These are phyloP conservation scores for Hypsopygia costalis DNA, from an alignment of 2,888 invertebrate genomes.

Conservation along the genomic window DNA sequence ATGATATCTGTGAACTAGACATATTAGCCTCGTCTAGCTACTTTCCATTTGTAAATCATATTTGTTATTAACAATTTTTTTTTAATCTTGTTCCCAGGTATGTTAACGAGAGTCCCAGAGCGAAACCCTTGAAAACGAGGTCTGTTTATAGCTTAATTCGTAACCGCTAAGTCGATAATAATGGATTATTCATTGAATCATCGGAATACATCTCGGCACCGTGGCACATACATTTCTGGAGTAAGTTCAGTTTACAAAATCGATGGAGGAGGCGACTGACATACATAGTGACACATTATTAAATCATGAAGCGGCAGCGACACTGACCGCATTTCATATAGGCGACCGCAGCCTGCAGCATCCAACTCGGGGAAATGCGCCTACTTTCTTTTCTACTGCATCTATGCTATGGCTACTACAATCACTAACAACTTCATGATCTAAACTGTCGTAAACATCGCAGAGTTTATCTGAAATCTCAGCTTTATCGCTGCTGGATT, in stretches of 20 bases:
- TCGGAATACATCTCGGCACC: not conserved
- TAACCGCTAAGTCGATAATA: slow-evolving; percentile 1
- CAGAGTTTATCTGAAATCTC: slow-evolving; percentile 12
- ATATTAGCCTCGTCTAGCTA: slow-evolving; percentile 13
- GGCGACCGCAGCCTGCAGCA: slow-evolving; percentile 50
- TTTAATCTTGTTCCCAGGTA: slow-evolving; percentile 39
- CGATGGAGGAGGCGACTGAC: slow-evolving; percentile 19
- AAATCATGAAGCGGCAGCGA: slow-evolving; percentile 41
- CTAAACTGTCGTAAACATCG: slow-evolving; percentile 38
- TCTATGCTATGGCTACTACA: slow-evolving; percentile 46
- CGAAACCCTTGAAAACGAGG: slow-evolving; percentile 5
- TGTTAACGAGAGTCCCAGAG: slow-evolving; percentile 16
- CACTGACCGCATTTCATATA: slow-evolving; percentile 55
- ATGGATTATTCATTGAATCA: slow-evolving; percentile 6
- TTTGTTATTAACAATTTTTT: slow-evolving; percentile 10
- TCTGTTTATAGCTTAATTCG: not conserved
- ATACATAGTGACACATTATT: slow-evolving; percentile 30
- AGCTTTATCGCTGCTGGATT: slow-evolving; percentile 17
- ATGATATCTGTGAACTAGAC: no score
- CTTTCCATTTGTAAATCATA: slow-evolving; percentile 22
- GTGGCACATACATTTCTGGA: not conserved
- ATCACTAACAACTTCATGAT: slow-evolving; percentile 23
- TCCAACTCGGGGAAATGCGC: slow-evolving; percentile 62
- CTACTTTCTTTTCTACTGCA: slow-evolving; percentile 73
- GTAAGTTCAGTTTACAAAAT: slow-evolving; percentile 11